Conservation (phyloP, 2,888 invertebrate genomes). For the Uropetala carovei region DNA sequence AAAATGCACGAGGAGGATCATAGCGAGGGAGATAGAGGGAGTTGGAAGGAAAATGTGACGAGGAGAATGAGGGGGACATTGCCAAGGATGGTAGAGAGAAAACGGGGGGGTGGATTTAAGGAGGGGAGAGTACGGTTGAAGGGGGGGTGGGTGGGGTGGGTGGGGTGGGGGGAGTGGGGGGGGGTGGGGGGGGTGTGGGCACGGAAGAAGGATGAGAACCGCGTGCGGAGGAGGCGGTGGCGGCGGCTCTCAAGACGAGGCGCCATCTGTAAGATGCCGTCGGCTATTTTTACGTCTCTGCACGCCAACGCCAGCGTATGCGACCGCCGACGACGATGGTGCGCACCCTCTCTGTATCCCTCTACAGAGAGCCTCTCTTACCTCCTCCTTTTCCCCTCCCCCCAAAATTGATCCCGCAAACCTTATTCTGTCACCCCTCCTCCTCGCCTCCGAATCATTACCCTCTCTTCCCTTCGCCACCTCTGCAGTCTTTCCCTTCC, state of each 20-base stretch:
- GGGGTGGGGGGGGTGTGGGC: not conserved
- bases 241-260: conserved; percentile 37
- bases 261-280: conserved; percentile 62
- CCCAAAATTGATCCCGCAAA: too few relatives aligned
- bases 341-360: not conserved
- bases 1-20: too few relatives aligned
- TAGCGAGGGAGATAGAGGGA: not conserved
- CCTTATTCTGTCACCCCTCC: too few relatives aligned
- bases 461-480: not conserved
- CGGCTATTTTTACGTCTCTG: conserved; percentile 60
- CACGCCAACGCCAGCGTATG: not conserved
- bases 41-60: not conserved
- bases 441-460: too few relatives aligned
- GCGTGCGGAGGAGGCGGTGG: conserved; percentile 28
- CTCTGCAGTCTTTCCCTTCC: not conserved
- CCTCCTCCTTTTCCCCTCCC: not conserved
- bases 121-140: not conserved
- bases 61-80: not conserved
- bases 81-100: not conserved
- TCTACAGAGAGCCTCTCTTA: not conserved
- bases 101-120: not conserved
- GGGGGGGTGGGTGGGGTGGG: not conserved
- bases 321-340: conserved; percentile 35
- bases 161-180: not conserved
- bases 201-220: conserved; percentile 57